Evolutionary conservation across 1,140 invertebrate genomes (phyloP), one percentile per base, ranked within the genome.

Genomic region (Hyles vespertilio): DNA sequence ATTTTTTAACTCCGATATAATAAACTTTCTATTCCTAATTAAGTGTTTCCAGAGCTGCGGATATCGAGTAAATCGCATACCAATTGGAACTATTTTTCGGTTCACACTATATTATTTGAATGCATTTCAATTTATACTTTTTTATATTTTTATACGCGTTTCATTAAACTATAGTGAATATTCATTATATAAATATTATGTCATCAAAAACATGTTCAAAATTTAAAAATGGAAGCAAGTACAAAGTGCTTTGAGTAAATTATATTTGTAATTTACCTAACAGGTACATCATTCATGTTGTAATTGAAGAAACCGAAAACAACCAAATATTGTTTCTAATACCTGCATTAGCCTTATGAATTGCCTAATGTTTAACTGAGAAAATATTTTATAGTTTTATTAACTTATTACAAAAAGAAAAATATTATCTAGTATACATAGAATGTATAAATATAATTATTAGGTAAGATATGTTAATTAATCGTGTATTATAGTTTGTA

Each of bases 341-440:
- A 85, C 78, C 74, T 81, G 73, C 83, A 81, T 88, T 88, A 88
- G 85, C 85, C 85, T 88, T 88, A 88, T 77, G 70, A 75, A 82
- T 80, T 84, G 85, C 85, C 83, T 88, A 84, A 84, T 75, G 75
- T 83, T 81, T 84, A 79, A 86, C 76, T 85, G 83, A 84, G 84
- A 81, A 88, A 72, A 77, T 85, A 85, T 87, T 88, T 85, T 87
- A 88, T 88, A 87, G 82, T 88, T 88, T 88, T 87, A 89, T 89
- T 89, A 89, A 89, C 86, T 89, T 89, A 87, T 89, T 89, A 86
- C 76, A 83, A 82, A 84, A 76, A 77, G 70, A 79, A 83, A 72
- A 85, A 83, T 81, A 84, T 84, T 84, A 85, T 84, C 79, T 84
- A 81, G 73, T 85, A 86, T 85, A 85, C 78, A 88, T 85, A 87